Evolutionary conservation across 2,113 vertebrate species (phyloP).

Genomic region (Piprites chloris): DNA sequence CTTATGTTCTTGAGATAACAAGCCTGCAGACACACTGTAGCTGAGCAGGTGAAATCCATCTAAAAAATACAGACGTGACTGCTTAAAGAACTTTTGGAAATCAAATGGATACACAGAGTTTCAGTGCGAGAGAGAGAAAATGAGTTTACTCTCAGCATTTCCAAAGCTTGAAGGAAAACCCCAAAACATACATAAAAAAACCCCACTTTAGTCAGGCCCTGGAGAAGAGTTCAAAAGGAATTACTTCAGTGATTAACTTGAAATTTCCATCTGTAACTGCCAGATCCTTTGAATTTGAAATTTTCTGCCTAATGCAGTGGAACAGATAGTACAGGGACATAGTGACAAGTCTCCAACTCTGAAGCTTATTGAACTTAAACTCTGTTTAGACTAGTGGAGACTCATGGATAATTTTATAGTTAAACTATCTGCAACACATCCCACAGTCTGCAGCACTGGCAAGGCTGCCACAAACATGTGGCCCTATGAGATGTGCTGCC

Average conservation of each 20-base stretch:
- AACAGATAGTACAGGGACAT: neutral
- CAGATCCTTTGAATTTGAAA: neutral
- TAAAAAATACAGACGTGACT: neutral
- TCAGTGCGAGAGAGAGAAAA: neutral
- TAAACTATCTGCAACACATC: neutral
- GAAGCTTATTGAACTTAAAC: neutral
- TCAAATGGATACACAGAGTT: neutral
- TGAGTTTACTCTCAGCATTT: neutral
- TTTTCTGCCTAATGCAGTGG: neutral
- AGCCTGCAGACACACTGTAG: neutral
- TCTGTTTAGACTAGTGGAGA: neutral
- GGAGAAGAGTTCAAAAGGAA: neutral
- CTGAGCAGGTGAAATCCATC: neutral
- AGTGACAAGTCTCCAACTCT: neutral
- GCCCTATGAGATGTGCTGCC: fast-evolving
- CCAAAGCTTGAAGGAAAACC: neutral
- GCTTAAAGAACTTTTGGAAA: neutral
- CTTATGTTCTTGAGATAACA: neutral
- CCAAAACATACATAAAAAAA: neutral
- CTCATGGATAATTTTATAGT: neutral
- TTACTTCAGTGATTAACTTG: neutral
- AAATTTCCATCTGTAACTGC: neutral
- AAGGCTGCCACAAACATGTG: neutral
- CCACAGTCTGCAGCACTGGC: neutral
- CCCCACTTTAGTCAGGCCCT: neutral